Conservation (phyloP, 2,113 vertebrate species). For the Accipiter cooperii region DNA sequence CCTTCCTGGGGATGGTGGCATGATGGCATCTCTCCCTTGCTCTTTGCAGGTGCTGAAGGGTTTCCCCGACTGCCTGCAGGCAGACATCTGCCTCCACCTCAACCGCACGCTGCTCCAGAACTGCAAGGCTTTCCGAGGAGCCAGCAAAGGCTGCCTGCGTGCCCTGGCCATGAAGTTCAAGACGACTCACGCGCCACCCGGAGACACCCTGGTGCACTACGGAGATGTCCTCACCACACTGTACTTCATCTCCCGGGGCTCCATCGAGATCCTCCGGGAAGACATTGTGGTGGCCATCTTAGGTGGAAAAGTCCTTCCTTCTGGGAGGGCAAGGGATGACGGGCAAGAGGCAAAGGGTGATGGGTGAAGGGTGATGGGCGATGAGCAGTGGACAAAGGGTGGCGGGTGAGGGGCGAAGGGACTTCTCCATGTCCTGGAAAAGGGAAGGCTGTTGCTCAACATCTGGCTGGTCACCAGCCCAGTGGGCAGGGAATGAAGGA, state of each 20-base stretch:
- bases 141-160: constrained; percentile 93
- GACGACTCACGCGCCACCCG: constrained; percentile 91
- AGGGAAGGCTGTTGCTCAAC: not conserved
- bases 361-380: not conserved
- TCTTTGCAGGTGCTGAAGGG: constrained; percentile 90
- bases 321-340: not conserved
- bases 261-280: constrained; percentile 93
- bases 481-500: not conserved
- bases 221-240: constrained; percentile 93
- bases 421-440: not conserved
- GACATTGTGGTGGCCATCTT: constrained; percentile 96
- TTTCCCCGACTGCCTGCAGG: constrained; percentile 97
- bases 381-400: not conserved
- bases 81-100: constrained; percentile 96
- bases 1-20: not conserved
- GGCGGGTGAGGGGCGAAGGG: not conserved
- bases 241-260: constrained; percentile 97
- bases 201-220: constrained; percentile 93
- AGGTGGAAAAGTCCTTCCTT: constrained; percentile 71
- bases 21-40: not conserved
- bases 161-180: constrained; percentile 95
- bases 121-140: constrained; percentile 90
- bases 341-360: not conserved
- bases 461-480: fast-evolving
- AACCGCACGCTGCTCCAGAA: constrained; percentile 92